Evolutionary conservation across 2,888 invertebrate genomes (phyloP).

Genomic region (Caenorhabditis drosophilae): DNA sequence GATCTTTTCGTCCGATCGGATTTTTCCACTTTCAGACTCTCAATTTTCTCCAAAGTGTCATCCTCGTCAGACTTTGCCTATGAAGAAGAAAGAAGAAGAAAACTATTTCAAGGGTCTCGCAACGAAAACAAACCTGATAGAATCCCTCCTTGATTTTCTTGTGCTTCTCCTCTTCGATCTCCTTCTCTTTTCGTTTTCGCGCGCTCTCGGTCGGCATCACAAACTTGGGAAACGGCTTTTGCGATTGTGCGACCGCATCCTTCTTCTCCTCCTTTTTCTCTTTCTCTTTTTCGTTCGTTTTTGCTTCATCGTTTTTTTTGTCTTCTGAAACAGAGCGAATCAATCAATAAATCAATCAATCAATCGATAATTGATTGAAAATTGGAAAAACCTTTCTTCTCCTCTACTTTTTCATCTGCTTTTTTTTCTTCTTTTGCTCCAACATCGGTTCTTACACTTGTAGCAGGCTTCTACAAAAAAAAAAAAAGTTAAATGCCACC

Average conservation of each 20-base stretch:
- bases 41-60: constrained; percentile 40
- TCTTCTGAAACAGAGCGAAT: too few relatives aligned
- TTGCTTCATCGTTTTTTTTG: constrained; percentile 1
- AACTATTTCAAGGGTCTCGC: too few relatives aligned
- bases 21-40: constrained; percentile 33
- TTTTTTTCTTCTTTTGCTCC: too few relatives aligned
- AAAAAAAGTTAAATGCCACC: too few relatives aligned
- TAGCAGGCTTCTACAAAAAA: too few relatives aligned
- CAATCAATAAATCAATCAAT: too few relatives aligned
- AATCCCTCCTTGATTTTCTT: constrained; percentile 44
- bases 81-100: too few relatives aligned
- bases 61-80: constrained; percentile 45
- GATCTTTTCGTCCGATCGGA: constrained; percentile 33
- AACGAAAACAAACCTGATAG: too few relatives aligned
- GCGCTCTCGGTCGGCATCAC: constrained; percentile 27
- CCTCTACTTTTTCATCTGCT: too few relatives aligned
- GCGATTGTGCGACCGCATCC: not conserved
- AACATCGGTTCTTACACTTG: too few relatives aligned
- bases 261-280: constrained; percentile 7
- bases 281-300: constrained; percentile 1
- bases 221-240: constrained; percentile 1
- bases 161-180: constrained; percentile 36
- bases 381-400: too few relatives aligned
- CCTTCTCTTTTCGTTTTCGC: constrained; percentile 23
- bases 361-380: too few relatives aligned